Evolutionary conservation across 2,888 invertebrate genomes (phyloP).

Genomic region (Drosophila greeni): DNA sequence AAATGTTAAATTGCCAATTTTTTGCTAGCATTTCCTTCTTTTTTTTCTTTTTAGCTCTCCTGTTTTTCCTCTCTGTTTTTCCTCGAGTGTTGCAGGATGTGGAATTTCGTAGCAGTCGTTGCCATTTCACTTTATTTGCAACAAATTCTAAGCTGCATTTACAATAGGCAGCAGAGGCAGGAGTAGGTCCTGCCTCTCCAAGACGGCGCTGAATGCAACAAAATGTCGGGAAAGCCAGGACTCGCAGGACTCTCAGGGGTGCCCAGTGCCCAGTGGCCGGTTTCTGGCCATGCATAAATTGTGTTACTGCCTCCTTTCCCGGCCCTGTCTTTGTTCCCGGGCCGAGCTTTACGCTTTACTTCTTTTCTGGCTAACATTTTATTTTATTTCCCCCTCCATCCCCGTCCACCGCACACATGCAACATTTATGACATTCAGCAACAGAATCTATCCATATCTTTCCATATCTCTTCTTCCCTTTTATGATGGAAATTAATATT

Average conservation of each 20-base stretch:
- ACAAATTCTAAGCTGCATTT: constrained; percentile 73
- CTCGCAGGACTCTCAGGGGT: constrained; percentile 14
- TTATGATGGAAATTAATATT: constrained; percentile 71
- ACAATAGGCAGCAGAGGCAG: constrained; percentile 59
- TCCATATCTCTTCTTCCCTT: constrained; percentile 11
- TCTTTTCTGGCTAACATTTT: constrained; percentile 67
- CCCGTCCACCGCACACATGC: constrained; percentile 42
- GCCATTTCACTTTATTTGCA: constrained; percentile 73
- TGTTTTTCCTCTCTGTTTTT: constrained; percentile 1
- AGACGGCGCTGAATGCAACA: constrained; percentile 55
- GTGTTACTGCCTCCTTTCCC: constrained; percentile 66
- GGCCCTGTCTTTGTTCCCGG: constrained; percentile 26
- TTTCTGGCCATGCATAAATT: constrained; percentile 66
- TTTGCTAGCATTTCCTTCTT: constrained; percentile 33
- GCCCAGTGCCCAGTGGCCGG: constrained; percentile 28
- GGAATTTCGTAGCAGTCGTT: constrained; percentile 65
- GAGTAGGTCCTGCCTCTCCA: neutral
- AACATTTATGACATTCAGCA: constrained; percentile 67
- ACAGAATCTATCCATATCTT: constrained; percentile 33
- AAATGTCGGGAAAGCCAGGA: constrained; percentile 31
- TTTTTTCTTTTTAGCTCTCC: neutral
- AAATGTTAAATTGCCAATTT: constrained; percentile 72
- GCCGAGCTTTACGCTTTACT: constrained; percentile 65
- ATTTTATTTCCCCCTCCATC: constrained; percentile 63
- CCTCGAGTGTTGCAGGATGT: constrained; percentile 31